These are phyloP conservation scores for Drosophila mayaguana DNA, from an alignment of 2,888 invertebrate genomes.

Conservation along the genomic window DNA sequence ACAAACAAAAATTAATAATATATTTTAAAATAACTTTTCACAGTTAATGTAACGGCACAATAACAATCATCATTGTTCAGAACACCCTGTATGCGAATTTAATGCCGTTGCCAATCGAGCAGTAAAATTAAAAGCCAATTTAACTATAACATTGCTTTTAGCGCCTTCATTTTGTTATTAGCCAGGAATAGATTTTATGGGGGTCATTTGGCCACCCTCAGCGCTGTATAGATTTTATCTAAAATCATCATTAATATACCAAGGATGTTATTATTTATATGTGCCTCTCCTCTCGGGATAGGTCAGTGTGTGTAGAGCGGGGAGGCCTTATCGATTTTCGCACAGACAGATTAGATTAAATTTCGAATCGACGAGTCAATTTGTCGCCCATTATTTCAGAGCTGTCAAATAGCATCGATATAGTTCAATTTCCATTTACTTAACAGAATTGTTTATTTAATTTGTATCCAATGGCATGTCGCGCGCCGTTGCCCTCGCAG, in stretches of 20 bases:
- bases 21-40: neutral
- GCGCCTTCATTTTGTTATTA: constrained; percentile 16
- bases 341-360: constrained; percentile 45
- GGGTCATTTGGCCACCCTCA: constrained; percentile 8
- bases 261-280: constrained; percentile 15
- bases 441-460: constrained; percentile 6
- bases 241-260: constrained; percentile 41
- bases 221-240: constrained; percentile 8
- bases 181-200: constrained; percentile 26
- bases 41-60: neutral
- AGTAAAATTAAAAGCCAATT: constrained; percentile 47
- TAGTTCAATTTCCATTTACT: constrained; percentile 21
- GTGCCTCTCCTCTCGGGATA: constrained; percentile 31
- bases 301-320: constrained; percentile 40
- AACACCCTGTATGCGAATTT: constrained; percentile 21
- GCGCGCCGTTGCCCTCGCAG: constrained; percentile 10
- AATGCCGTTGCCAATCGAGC: constrained; percentile 32
- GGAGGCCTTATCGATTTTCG: constrained; percentile 39
- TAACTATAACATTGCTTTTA: constrained; percentile 26
- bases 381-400: constrained; percentile 38
- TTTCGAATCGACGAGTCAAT: constrained; percentile 38
- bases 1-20: neutral
- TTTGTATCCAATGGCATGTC: constrained; percentile 6
- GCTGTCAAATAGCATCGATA: constrained; percentile 29
- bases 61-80: neutral